A percentile compares a stretch with the other conserved stretches of the same genome.
Evolutionary conservation across 1,140 invertebrate species (phyloP).

Genomic region (Eulimnadia texana): DNA sequence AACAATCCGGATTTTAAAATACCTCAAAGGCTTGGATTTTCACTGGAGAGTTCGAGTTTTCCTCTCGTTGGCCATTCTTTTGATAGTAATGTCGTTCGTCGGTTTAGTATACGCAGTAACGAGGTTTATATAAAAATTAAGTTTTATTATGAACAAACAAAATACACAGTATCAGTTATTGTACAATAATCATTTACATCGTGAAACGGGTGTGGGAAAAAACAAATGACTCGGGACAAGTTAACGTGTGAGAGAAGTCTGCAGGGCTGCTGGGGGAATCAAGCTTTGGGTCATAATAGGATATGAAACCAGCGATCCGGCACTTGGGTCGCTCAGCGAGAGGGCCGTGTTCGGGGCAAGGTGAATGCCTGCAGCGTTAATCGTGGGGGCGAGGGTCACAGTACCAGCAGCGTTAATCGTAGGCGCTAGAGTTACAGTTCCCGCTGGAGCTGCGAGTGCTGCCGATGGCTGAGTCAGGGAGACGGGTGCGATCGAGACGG

Average conservation of each 20-base stretch:
- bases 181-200: background rate
- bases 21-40: slow-evolving; percentile 16
- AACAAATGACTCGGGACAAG: background rate
- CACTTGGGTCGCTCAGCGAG: slow-evolving; percentile 27
- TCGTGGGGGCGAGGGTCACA: slow-evolving; percentile 26
- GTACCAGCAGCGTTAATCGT: slow-evolving; percentile 23
- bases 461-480: slow-evolving; percentile 34
- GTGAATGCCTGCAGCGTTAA: slow-evolving; percentile 31
- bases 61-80: background rate
- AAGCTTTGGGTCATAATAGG: slow-evolving; percentile 47
- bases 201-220: background rate
- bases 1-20: slow-evolving; percentile 24
- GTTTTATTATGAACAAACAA: background rate
- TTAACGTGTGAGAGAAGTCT: background rate
- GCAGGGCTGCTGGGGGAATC: background rate
- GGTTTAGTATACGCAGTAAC: background rate
- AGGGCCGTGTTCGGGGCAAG: slow-evolving; percentile 28
- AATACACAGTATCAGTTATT: background rate
- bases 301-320: slow-evolving; percentile 46
- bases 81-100: background rate
- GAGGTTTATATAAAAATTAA: background rate
- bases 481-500: slow-evolving; percentile 20
- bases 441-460: too few species aligned
- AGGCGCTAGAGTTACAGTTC: background rate
- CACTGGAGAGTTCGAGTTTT: slow-evolving; percentile 18